Base-by-base conservation (phyloP, 2,797 vertebrate species). In the Paguma larvata region DNA sequence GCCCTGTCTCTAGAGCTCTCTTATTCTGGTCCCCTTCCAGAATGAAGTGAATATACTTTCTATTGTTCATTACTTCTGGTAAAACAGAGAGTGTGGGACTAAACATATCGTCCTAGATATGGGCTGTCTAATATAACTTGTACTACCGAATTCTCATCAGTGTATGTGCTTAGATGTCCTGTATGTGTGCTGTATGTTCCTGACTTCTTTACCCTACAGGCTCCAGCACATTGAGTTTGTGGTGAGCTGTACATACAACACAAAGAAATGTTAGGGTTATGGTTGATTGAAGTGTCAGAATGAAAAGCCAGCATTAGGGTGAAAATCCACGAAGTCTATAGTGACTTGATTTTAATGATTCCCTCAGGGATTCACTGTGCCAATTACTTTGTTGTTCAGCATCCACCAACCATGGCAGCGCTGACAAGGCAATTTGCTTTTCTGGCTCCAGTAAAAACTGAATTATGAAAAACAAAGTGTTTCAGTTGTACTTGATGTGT, bases 271-370 rank as follows among this genome's bases (percentile, higher is more conserved):
- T 96, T 73, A 80, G 77, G 21, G 25, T 38, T 77, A 15, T 65
- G 32, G 65, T 79, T 92, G 32, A 86, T 68, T 86, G 23, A 13
- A 79, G 25, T 86, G 12, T 90, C 80, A 87, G 72, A 86, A 59
- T 80, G 25, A 68, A 87, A 85, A 94, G 27, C 5, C 8, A 79
- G 14, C 19, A 34, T 53, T 73, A 83, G 13, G 67, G 70, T 63
- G 94, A 94, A 95, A 95, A 51, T 82, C 44, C 18, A 82, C 51
- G 67, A 80, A 72, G 27, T 89, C 59, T 93, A 14, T 67, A 32
- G 10, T 70, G 30, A 68, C 62, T 96, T 46, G 56, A 48, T 73
- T 92, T 94, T 96, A 94, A 78, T 96, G 72, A 68, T 94, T 95
- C 18, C 19, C 32, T 46, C 38, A 92, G 63, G 46, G 25, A 75